Percentiles rank a stretch among this genome's conserved stretches.
Conservation (phyloP, 2,888 invertebrate genomes). For the Acronicta alni region DNA sequence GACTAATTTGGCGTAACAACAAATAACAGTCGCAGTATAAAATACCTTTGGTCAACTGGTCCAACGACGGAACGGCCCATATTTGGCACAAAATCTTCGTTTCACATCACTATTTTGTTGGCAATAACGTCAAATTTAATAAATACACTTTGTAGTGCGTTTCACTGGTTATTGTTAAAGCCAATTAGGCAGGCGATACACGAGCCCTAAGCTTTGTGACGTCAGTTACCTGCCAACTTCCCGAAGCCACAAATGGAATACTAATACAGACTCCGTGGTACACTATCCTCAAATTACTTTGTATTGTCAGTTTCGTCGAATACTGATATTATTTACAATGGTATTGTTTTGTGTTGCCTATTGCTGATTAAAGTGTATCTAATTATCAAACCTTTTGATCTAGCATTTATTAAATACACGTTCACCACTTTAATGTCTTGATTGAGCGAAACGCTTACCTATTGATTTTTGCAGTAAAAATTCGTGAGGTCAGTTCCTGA, state of each 20-base stretch:
- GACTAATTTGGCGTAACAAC: constrained; percentile 16
- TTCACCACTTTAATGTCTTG: background rate
- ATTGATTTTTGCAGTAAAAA: no score
- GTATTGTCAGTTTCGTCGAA: constrained; percentile 26
- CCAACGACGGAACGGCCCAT: constrained; percentile 4
- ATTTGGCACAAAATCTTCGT: constrained; percentile 37
- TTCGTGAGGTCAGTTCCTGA: no score
- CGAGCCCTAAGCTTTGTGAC: constrained; percentile 61
- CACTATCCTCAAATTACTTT: constrained; percentile 49
- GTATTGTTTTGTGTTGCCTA: constrained; percentile 11
- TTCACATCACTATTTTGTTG: constrained; percentile 32
- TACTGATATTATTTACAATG: constrained; percentile 11
- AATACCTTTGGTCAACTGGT: constrained; percentile 13
- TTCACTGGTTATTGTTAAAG: constrained; percentile 57
- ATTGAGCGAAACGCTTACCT: background rate
- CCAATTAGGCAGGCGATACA: constrained; percentile 64
- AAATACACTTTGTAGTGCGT: constrained; percentile 38
- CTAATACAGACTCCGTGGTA: constrained; percentile 30
- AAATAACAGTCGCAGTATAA: constrained; percentile 23
- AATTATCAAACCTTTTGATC: no score
- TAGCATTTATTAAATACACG: no score
- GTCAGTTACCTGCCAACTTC: constrained; percentile 69
- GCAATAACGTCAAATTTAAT: constrained; percentile 26
- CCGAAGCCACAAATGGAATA: constrained; percentile 49
- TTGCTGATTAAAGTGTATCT: background rate